Evolutionary conservation across 2,797 vertebrate species (phyloP).

Genomic region (Tenualosa ilisha): DNA sequence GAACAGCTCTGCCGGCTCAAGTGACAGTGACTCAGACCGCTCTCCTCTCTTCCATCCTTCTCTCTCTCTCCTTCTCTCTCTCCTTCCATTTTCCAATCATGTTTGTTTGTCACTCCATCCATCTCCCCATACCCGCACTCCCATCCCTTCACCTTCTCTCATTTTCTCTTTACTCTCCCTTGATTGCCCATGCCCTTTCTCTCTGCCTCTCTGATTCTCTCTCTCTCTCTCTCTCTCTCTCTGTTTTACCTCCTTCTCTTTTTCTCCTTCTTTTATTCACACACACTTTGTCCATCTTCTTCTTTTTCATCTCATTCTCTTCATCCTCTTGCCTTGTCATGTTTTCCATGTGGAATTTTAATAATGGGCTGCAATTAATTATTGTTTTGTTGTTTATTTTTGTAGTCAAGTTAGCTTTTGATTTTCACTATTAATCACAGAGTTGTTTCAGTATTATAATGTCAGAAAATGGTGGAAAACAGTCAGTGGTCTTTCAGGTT

Average conservation of each 20-base stretch:
- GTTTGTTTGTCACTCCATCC: not conserved
- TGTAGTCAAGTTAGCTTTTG: too few species aligned
- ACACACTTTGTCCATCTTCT: not conserved
- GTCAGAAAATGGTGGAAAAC: too few species aligned
- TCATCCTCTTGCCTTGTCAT: not conserved
- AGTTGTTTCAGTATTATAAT: too few species aligned
- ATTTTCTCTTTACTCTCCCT: not conserved
- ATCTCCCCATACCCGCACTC: not conserved
- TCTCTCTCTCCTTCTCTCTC: not conserved
- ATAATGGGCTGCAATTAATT: too few species aligned
- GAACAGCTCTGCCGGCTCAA: constrained; percentile 30
- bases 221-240: not conserved
- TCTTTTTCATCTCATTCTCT: not conserved
- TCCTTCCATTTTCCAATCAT: not conserved
- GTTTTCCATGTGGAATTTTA: not conserved
- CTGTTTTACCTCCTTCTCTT: not conserved
- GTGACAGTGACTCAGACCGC: constrained; percentile 55
- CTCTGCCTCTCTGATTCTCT: not conserved
- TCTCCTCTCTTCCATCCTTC: not conserved
- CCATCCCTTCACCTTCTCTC: not conserved
- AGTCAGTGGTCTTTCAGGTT: too few species aligned
- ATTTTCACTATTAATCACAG: too few species aligned
- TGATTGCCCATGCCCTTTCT: not conserved
- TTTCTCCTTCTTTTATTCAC: not conserved
- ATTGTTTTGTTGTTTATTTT: too few species aligned